Conservation (phyloP, 1,140 invertebrate species). For the Myzus persicae region DNA sequence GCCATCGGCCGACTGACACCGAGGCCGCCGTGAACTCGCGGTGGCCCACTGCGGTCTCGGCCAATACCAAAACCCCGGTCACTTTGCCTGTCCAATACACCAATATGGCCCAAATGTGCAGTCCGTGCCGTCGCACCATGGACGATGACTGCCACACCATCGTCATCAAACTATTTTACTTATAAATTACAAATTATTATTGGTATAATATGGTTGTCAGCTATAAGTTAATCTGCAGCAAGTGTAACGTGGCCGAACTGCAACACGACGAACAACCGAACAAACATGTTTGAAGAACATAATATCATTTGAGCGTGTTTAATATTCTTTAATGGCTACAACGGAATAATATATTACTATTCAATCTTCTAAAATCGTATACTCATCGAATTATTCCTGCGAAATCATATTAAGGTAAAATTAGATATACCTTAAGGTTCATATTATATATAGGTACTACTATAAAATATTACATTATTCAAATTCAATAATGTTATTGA, state of each 20-base stretch:
- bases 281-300: too few species aligned
- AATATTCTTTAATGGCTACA: not conserved
- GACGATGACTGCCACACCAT: too few species aligned
- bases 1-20: not conserved
- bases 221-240: too few species aligned
- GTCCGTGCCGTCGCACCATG: too few species aligned
- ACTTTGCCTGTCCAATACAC: slow-evolving; percentile 31
- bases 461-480: not conserved
- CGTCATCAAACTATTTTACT: too few species aligned
- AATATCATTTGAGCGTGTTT: not conserved
- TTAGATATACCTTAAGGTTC: too few species aligned
- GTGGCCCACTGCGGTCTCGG: not conserved
- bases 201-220: too few species aligned
- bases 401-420: not conserved
- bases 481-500: not conserved
- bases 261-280: too few species aligned
- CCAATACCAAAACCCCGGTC: slow-evolving; percentile 26
- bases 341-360: not conserved
- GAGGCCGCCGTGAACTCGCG: not conserved
- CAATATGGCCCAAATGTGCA: not conserved
- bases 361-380: not conserved
- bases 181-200: too few species aligned
- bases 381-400: not conserved
- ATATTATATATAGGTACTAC: too few species aligned
- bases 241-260: too few species aligned